Conservation (phyloP, 2,113 vertebrate genomes). For the Narcine bancroftii region DNA sequence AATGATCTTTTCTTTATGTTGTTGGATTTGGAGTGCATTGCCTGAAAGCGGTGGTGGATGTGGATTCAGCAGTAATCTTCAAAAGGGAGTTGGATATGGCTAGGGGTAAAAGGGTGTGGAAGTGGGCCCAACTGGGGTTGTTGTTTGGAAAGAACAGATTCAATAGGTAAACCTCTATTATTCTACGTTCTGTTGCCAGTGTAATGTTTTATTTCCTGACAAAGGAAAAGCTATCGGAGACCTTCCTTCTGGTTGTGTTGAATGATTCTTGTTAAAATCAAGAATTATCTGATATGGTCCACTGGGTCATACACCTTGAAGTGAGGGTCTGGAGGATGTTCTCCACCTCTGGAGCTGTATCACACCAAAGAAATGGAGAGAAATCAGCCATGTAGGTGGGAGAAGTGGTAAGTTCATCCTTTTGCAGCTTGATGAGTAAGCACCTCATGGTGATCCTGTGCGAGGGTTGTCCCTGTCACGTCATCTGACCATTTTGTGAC, state of each 20-base stretch:
- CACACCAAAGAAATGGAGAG: not conserved
- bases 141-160: too few species aligned
- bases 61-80: too few species aligned
- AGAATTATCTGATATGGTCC: not conserved
- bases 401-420: not conserved
- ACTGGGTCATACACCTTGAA: not conserved
- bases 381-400: not conserved
- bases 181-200: too few species aligned
- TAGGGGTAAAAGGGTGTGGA: too few species aligned
- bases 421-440: too few species aligned
- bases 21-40: too few species aligned
- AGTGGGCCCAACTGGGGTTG: too few species aligned
- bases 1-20: too few species aligned
- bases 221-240: not conserved
- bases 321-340: not conserved
- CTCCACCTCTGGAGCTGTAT: not conserved
- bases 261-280: not conserved
- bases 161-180: too few species aligned
- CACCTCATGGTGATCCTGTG: not conserved
- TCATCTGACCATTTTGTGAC: constrained; percentile 13
- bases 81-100: too few species aligned
- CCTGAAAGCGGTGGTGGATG: too few species aligned
- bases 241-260: not conserved
- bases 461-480: not conserved
- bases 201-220: too few species aligned